These are phyloP conservation scores for Phrynocephalus vlangalii DNA, from an alignment of 2,797 vertebrate species.

Conservation along the genomic window DNA sequence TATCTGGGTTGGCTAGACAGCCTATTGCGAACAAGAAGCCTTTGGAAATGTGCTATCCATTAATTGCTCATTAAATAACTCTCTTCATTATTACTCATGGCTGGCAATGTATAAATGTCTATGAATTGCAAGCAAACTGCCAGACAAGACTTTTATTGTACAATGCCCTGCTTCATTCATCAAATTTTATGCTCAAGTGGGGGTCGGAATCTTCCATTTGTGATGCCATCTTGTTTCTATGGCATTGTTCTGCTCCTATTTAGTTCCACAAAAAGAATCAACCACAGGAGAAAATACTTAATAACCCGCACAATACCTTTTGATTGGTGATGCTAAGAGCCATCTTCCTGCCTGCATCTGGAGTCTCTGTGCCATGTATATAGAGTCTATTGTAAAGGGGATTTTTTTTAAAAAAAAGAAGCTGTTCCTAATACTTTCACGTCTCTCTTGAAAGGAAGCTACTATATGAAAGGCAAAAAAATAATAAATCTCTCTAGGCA, in stretches of 20 bases:
- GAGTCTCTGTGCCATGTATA: neutral
- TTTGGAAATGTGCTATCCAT: constrained; percentile 9
- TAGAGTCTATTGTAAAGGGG: neutral
- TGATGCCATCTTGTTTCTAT: neutral
- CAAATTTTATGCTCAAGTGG: neutral
- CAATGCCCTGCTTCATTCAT: neutral
- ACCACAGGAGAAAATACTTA: neutral
- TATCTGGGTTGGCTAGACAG: neutral
- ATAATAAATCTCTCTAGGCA: too few species aligned
- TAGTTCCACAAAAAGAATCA: neutral
- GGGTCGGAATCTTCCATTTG: neutral
- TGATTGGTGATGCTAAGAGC: neutral
- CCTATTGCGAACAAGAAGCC: neutral
- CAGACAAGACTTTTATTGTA: neutral
- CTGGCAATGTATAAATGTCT: neutral
- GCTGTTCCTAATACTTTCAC: neutral
- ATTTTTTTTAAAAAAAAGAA: neutral
- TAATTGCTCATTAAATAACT: constrained; percentile 17
- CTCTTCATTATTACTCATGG: constrained; percentile 26
- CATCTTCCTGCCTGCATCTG: neutral
- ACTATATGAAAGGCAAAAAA: too few species aligned
- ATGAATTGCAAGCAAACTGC: neutral
- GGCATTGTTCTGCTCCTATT: neutral
- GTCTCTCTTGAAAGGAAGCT: neutral
- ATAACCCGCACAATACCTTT: neutral